These are phyloP conservation scores for Lycocorax pyrrhopterus DNA, from an alignment of 2,113 vertebrate species.

Conservation along the genomic window DNA sequence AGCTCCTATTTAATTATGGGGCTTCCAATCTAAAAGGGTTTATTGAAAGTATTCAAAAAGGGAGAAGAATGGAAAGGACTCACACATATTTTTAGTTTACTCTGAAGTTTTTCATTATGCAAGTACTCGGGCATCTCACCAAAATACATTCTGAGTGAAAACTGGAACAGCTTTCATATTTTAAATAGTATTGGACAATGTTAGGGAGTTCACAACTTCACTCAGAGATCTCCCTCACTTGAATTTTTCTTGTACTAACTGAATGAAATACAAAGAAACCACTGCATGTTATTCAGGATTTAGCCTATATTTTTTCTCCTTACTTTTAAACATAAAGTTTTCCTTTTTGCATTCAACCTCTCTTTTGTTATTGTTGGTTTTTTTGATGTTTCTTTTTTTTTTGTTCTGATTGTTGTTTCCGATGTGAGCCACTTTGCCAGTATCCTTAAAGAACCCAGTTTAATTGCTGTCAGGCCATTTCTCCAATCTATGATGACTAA, in stretches of 20 bases:
- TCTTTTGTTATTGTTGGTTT: background rate
- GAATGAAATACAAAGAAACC: background rate
- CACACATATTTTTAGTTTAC: background rate
- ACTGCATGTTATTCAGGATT: background rate
- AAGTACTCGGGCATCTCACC: background rate
- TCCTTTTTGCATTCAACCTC: background rate
- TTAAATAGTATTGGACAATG: background rate
- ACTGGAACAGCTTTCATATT: background rate
- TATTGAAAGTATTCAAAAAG: constrained; percentile 27
- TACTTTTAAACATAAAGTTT: background rate
- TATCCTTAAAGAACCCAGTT: background rate
- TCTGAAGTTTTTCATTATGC: background rate
- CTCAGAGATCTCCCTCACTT: background rate
- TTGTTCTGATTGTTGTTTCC: background rate
- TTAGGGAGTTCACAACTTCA: background rate
- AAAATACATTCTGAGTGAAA: constrained; percentile 12
- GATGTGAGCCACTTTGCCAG: background rate
- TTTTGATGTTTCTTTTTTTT: background rate
- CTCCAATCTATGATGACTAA: background rate
- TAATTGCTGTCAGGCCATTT: constrained; percentile 15
- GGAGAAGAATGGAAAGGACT: background rate
- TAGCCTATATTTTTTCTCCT: background rate
- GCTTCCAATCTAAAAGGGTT: constrained; percentile 3
- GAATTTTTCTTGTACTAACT: background rate
- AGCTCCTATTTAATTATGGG: constrained; percentile 41